Conservation (phyloP, 2,113 vertebrate genomes). For the Xenopus laevis region DNA sequence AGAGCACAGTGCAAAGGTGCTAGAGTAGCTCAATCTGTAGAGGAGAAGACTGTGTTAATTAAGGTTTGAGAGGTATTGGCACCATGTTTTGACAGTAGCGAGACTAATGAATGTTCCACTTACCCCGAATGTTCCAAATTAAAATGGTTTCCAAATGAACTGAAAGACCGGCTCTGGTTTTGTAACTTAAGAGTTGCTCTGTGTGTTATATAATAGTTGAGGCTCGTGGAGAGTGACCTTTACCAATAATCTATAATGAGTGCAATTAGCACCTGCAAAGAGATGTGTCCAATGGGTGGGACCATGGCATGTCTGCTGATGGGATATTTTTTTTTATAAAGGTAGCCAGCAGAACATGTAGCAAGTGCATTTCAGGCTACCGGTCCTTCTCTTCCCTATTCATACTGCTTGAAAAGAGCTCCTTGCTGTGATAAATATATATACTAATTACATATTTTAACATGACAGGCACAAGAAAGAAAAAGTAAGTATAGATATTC, state of each 20-base stretch:
- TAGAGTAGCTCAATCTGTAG: too few species aligned
- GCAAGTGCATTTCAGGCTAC: background rate
- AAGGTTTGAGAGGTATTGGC: too few species aligned
- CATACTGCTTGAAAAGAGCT: background rate
- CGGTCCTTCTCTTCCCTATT: background rate
- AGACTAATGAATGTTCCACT: too few species aligned
- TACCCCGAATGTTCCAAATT: too few species aligned
- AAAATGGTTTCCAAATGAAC: slow-evolving; percentile 7
- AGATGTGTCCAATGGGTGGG: slow-evolving; percentile 18
- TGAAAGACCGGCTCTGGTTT: slow-evolving; percentile 11
- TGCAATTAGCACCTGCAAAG: slow-evolving; percentile 2
- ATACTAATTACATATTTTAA: slow-evolving; percentile 34
- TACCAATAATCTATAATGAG: slow-evolving; percentile 52
- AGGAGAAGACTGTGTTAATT: too few species aligned
- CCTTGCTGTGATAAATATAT: background rate
- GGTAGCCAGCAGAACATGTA: background rate
- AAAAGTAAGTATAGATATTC: slow-evolving; percentile 50
- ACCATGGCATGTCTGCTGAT: background rate
- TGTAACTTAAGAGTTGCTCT: background rate
- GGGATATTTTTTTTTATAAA: background rate
- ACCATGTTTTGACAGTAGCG: too few species aligned
- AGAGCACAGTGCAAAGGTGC: too few species aligned
- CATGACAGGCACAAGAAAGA: slow-evolving; percentile 56
- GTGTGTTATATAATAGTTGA: slow-evolving; percentile 19
- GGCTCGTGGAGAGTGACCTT: slow-evolving; percentile 51